A percentile compares a stretch with the other conserved stretches of the same genome.
Conservation (phyloP, 2,797 vertebrate genomes). For the Gymnopithys bicolor region DNA sequence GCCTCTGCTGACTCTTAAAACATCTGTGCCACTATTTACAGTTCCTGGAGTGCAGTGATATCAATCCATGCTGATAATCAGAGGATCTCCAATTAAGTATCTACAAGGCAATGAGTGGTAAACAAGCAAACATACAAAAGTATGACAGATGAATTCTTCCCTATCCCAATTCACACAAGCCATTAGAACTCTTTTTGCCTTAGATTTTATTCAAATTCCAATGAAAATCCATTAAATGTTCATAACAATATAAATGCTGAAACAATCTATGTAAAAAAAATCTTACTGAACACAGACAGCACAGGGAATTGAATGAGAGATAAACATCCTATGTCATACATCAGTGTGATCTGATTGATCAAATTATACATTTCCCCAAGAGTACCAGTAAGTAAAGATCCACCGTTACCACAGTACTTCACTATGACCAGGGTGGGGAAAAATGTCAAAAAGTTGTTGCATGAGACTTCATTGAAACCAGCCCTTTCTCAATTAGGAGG, state of each 20-base stretch:
- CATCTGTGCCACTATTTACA: constrained; percentile 67
- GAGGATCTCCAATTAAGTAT: constrained; percentile 67
- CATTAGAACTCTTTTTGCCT: constrained; percentile 63
- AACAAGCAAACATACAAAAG: constrained; percentile 46
- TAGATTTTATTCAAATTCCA: constrained; percentile 68
- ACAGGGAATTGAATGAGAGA: constrained; percentile 40
- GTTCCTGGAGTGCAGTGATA: constrained; percentile 36
- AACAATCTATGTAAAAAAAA: constrained; percentile 42
- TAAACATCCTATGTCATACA: background rate
- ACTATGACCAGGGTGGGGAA: background rate
- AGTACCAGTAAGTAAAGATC: background rate
- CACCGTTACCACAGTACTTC: background rate
- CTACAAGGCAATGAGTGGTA: constrained; percentile 50
- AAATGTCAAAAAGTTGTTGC: background rate
- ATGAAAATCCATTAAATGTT: constrained; percentile 14
- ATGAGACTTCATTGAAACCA: background rate
- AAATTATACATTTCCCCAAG: background rate
- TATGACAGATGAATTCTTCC: constrained; percentile 48
- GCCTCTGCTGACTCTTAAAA: constrained; percentile 64
- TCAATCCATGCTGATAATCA: constrained; percentile 60
- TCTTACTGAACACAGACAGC: constrained; percentile 29
- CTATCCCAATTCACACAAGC: constrained; percentile 42
- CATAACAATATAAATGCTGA: constrained; percentile 47
- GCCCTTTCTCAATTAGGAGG: background rate
- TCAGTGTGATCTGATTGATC: constrained; percentile 10